These are phyloP conservation scores for Coregonus suidteri DNA, from an alignment of 2,797 vertebrate genomes.

Conservation along the genomic window DNA sequence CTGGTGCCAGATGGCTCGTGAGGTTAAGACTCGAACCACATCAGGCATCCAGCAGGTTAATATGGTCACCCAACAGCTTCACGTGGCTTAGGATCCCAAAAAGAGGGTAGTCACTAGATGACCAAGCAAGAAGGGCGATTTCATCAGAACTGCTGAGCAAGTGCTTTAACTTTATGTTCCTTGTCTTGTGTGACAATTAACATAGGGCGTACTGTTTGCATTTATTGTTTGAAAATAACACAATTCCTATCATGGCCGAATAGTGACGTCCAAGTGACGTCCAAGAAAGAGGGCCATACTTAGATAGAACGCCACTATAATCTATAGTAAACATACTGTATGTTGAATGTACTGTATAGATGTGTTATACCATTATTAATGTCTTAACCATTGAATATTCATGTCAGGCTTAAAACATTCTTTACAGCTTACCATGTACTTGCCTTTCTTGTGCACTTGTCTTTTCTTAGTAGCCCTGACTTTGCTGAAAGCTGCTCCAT, in stretches of 20 bases:
- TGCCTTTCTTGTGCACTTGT: not conserved
- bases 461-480: not conserved
- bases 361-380: no score
- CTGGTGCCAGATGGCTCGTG: constrained; percentile 75
- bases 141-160: not conserved
- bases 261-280: not conserved
- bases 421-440: no score
- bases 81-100: not conserved
- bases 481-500: not conserved
- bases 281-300: not conserved
- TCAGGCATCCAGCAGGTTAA: rapidly evolving
- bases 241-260: not conserved
- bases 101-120: not conserved
- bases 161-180: not conserved
- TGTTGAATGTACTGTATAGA: not conserved
- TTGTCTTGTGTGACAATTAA: not conserved
- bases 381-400: not conserved
- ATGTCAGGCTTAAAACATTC: not conserved
- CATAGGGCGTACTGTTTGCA: not conserved
- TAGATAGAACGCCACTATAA: not conserved
- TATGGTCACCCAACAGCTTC: constrained; percentile 59
- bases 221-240: not conserved
- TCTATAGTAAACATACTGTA: not conserved
- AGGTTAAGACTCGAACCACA: constrained; percentile 55
- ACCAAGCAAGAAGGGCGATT: not conserved